Evolutionary conservation across 2,888 invertebrate genomes (phyloP).

Genomic region (Gisinianus flammeolus): DNA sequence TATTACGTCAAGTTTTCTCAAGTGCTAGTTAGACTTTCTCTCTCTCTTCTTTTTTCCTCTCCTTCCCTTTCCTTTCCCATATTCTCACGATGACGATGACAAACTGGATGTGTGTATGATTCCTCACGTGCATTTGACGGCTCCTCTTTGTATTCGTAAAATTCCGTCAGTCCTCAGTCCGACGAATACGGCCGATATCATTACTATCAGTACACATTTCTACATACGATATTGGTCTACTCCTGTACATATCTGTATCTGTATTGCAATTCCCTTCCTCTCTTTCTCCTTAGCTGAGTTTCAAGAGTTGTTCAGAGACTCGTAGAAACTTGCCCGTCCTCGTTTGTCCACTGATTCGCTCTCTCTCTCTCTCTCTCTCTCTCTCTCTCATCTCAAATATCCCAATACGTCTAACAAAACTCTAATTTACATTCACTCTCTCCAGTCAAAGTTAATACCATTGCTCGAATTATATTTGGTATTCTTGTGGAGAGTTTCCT

Average conservation of each 20-base stretch:
- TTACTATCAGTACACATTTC: not conserved
- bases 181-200: too few species aligned
- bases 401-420: not conserved
- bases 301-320: constrained; percentile 11
- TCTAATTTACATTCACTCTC: constrained; percentile 25
- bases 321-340: too few species aligned
- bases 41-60: not conserved
- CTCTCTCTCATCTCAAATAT: not conserved
- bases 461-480: too few species aligned
- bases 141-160: constrained; percentile 40
- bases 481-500: too few species aligned
- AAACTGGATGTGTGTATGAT: constrained; percentile 31
- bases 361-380: not conserved
- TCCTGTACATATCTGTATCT: too few species aligned
- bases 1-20: too few species aligned
- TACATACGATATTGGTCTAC: not conserved
- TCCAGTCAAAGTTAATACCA: too few species aligned
- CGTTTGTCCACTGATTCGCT: not conserved
- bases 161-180: too few species aligned
- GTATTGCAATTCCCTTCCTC: too few species aligned
- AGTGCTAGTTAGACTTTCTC: not conserved
- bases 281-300: not conserved
- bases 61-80: not conserved
- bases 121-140: constrained; percentile 58
- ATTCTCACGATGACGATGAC: not conserved